Evolutionary conservation across 2,888 invertebrate genomes (phyloP), one percentile per base, ranked within the genome.

Genomic region (Leptothorax acervorum): DNA sequence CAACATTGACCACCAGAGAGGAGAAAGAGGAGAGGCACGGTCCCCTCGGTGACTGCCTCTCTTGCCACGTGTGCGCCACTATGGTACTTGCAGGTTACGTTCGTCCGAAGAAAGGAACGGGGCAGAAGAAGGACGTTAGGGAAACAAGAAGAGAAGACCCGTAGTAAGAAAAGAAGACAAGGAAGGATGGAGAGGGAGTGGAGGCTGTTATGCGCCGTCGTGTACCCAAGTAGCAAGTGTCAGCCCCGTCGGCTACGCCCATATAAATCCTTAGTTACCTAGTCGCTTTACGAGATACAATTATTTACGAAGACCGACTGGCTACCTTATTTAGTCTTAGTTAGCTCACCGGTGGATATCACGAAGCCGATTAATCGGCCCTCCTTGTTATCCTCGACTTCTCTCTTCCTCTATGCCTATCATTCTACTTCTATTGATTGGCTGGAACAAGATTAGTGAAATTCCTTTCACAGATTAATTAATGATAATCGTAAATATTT

Each of bases 191-290:
- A n/a, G 68, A 68, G 79, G 83, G 83, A 84, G 81, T 48, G 76
- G 86, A 82, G 81, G 83, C 84, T 82, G 81, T 66, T 85, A 73
- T 82, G 86, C 87, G 86, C 82, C 86, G 88, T 87, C 87, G 88
- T 89, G 85, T 86, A 89, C 85, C 90, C 85, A 88, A 87, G 90
- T 86, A 88, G 90, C 92, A 92, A 93, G 92, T 93, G 93, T 93
- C 91, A 91, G 89, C 89, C 88, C 89, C 89, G 90, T 88, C 91
- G 91, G 90, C 89, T 92, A 92, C 93, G 92, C 92, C 93, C 93
- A 93, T 93, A 93, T 93, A 93, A 92, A 93, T 92, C 92, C 92
- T 91, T 86, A 85, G 92, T 91, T 92, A 92, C 90, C 92, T 92
- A 92, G 91, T 90, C 90, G 90, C 92, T 91, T 91, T 92, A 92